phyloP scores from a whole-genome alignment of 2,113 vertebrate species.

The Conger conger region DNA sequence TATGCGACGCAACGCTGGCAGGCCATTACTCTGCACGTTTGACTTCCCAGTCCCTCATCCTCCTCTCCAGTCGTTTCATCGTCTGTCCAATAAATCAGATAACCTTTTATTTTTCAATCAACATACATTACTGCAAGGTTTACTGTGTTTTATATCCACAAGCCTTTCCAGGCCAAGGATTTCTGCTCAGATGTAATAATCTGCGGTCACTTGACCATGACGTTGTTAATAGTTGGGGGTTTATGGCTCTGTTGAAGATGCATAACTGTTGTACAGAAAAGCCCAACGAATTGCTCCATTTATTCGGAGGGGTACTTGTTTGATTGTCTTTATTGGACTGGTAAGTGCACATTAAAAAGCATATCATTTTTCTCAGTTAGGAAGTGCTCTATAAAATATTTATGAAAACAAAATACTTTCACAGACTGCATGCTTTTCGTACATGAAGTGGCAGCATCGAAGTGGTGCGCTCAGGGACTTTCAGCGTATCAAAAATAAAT shows the following conservation, averaged over 20 bases:
- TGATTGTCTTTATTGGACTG: background rate
- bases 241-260: background rate
- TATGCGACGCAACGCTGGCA: background rate
- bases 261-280: background rate
- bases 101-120: constrained; percentile 23
- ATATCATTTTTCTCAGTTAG: background rate
- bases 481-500: background rate
- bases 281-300: background rate
- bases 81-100: constrained; percentile 2
- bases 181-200: constrained; percentile 9
- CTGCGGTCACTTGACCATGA: constrained; percentile 8
- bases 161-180: background rate
- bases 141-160: background rate
- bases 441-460: background rate
- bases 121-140: constrained; percentile 6
- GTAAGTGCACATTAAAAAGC: background rate
- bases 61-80: background rate
- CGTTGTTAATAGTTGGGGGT: constrained; percentile 3
- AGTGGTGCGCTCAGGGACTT: background rate
- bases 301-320: background rate
- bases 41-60: background rate
- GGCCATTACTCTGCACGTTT: background rate
- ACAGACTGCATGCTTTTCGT: background rate
- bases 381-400: background rate
- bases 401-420: constrained; percentile 2